phyloP scores from a whole-genome alignment of 2,888 invertebrate species.

The Harpalus rufipes region DNA sequence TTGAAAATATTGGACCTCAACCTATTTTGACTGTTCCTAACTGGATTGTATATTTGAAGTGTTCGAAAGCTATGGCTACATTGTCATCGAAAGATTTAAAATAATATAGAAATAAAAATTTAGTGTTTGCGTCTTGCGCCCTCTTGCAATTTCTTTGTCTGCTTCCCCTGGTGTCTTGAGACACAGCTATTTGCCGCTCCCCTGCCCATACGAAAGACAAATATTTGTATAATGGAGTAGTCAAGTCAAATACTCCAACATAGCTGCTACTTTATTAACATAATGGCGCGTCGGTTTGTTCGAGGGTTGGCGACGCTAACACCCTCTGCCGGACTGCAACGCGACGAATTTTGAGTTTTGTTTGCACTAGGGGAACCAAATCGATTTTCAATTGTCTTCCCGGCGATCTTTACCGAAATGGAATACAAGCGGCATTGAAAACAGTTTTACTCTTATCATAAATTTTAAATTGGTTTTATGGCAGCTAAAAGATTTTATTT shows the following conservation, averaged over 20 bases:
- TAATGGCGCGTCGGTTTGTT: conserved; percentile 59
- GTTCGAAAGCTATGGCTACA: no score
- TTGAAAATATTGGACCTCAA: no score
- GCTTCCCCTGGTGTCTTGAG: conserved; percentile 29
- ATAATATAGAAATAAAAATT: conserved; percentile 1
- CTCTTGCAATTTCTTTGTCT: conserved; percentile 8
- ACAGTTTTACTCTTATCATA: conserved; percentile 37
- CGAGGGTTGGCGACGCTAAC: not conserved
- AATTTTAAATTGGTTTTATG: conserved; percentile 42
- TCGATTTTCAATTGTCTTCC: conserved; percentile 57
- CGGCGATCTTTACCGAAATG: conserved; percentile 21
- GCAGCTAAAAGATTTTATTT: not conserved
- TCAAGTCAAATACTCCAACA: conserved; percentile 67
- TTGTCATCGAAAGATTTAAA: not conserved
- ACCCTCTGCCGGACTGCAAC: conserved; percentile 16
- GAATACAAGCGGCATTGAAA: conserved; percentile 41
- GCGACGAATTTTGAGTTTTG: conserved; percentile 55
- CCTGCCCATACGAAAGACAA: conserved; percentile 73
- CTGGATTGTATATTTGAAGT: no score
- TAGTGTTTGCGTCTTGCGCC: not conserved
- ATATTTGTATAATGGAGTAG: conserved; percentile 76
- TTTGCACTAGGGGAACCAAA: conserved; percentile 47
- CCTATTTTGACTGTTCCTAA: no score
- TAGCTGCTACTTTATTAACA: conserved; percentile 65
- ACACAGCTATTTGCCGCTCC: conserved; percentile 52